Evolutionary conservation across 2,888 invertebrate genomes (phyloP).

Genomic region (Tachina grossa): DNA sequence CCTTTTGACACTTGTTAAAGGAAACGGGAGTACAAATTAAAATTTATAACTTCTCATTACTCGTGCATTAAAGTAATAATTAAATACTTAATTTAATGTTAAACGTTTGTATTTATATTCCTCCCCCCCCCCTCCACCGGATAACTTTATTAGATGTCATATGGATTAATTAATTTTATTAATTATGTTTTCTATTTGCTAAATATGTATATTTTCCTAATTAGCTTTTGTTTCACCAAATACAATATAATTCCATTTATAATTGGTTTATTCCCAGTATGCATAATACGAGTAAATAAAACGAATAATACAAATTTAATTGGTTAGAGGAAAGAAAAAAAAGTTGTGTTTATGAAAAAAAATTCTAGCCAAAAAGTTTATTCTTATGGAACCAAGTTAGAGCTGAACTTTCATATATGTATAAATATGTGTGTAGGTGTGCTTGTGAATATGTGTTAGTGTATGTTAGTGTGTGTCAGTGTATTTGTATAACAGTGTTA

Average conservation of each 20-base stretch:
- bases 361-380: not conserved
- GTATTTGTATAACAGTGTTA: constrained; percentile 13
- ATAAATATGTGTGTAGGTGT: not conserved
- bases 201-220: constrained; percentile 27
- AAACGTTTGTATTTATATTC: constrained; percentile 24
- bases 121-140: too few relatives aligned
- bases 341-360: not conserved
- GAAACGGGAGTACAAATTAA: constrained; percentile 1
- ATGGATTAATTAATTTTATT: constrained; percentile 52
- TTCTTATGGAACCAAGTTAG: constrained; percentile 2
- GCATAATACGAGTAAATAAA: constrained; percentile 4
- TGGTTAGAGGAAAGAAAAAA: not conserved
- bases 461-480: not conserved
- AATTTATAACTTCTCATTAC: constrained; percentile 8
- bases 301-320: constrained; percentile 3
- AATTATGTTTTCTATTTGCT: constrained; percentile 23
- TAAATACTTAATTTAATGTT: constrained; percentile 9
- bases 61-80: not conserved
- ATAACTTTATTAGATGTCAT: constrained; percentile 19
- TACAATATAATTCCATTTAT: constrained; percentile 34
- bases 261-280: constrained; percentile 55
- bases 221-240: constrained; percentile 33
- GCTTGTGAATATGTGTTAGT: not conserved
- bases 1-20: too few relatives aligned
- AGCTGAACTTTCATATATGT: not conserved